These are phyloP conservation scores for Caenorhabditis virilis DNA, from an alignment of 2,888 invertebrate species.

Conservation along the genomic window DNA sequence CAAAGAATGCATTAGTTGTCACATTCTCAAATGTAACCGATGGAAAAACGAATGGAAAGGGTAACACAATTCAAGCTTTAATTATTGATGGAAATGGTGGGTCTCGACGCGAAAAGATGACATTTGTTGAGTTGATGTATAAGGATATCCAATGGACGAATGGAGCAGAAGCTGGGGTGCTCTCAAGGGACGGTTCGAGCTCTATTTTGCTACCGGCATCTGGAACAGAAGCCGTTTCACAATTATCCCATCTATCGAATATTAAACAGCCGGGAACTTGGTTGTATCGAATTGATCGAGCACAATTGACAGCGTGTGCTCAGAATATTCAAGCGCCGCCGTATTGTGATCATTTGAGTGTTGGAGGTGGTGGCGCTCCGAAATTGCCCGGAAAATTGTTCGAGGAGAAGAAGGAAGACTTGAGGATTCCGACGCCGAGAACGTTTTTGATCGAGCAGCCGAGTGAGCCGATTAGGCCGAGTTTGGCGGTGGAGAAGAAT, in stretches of 20 bases:
- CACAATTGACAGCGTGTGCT: conserved; percentile 56
- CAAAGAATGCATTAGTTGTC: conserved; percentile 57
- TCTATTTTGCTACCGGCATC: conserved; percentile 65
- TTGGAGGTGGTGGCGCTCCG: conserved; percentile 13
- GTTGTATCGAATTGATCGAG: conserved; percentile 61
- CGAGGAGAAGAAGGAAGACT: conserved; percentile 36
- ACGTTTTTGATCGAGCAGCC: conserved; percentile 13
- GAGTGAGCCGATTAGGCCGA: not conserved
- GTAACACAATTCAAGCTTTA: conserved; percentile 67
- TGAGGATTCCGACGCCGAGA: conserved; percentile 32
- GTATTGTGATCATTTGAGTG: conserved; percentile 60
- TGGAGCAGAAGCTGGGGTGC: conserved; percentile 66
- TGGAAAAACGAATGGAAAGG: conserved; percentile 28
- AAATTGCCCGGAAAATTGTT: not conserved
- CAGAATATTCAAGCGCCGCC: conserved; percentile 60
- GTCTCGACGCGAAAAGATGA: conserved; percentile 46
- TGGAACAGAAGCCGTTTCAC: conserved; percentile 62
- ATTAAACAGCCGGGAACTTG: conserved; percentile 64
- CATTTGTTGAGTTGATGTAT: conserved; percentile 65
- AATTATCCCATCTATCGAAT: conserved; percentile 62
- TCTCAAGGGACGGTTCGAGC: conserved; percentile 56
- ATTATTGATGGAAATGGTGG: conserved; percentile 60
- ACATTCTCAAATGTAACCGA: conserved; percentile 58
- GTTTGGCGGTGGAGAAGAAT: conserved; percentile 10
- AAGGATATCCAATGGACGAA: conserved; percentile 62